Base-by-base conservation (phyloP, 2,797 vertebrate species). In the Taeniopygia guttata region DNA sequence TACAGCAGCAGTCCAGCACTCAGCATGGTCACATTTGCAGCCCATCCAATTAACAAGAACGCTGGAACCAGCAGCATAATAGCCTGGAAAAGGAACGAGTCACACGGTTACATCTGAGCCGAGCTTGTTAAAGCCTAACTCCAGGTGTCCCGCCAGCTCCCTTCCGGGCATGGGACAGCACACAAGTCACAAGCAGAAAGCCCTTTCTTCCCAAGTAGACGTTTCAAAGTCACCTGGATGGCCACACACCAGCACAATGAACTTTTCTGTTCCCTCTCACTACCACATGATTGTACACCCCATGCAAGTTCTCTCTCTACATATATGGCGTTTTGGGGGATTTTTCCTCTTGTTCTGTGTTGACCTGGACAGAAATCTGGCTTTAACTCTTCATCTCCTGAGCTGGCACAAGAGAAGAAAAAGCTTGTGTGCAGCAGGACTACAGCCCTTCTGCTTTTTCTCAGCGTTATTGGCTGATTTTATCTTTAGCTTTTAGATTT, bases 21-120 rank as follows among this genome's bases (percentile, higher is more conserved):
- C 80, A 99, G 98, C 94, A 98, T 15, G 0, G 97, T 96, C 93
- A 98, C 79, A 30, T 98, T 98, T 93, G 94, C 97, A 5, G 98
- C 98, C 93, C 99, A 98, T 77, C 99, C 99, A 43, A 99, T 98
- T 63, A 99, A 95, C 68, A 99, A 48, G 96, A 99, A 99, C 9
- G 99, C 99, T 48, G 99, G 99, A 51, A 99, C 98, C 84, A 99
- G 97, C 75, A 98, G 67, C 70, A 98, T 3, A 72, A 99, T 98
- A 23, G 99, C 99, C 99, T 99, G 93, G 70, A 68, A 46, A 66
- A 77, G 18, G 38, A 88, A 51, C 9, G 78, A 89, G 49, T 77
- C 73, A 62, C 89, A 22, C 14, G 3, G n/a, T 90, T 29, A 91
- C 38, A 38, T 32, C 42, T 9, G 32, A 84, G 75, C 32, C 7